A percentile compares a stretch with the other conserved stretches of the same genome.
These are phyloP conservation scores for Sakesphorus luctuosus DNA, from an alignment of 2,113 vertebrate species.

Conservation along the genomic window DNA sequence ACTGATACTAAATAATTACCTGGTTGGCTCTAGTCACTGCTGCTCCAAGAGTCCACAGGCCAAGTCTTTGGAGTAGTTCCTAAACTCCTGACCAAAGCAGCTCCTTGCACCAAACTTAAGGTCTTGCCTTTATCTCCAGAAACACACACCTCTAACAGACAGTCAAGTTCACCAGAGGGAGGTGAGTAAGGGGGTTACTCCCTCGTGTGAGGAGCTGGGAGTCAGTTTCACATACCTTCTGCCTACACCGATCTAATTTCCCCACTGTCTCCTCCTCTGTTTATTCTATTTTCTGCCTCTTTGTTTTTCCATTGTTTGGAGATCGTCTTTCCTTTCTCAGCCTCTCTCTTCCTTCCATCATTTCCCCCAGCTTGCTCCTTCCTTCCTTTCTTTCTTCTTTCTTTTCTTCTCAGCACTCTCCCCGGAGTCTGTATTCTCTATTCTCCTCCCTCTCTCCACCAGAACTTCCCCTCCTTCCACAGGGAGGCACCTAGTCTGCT, in stretches of 20 bases:
- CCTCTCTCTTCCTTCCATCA: constrained; percentile 21
- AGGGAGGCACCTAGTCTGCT: neutral
- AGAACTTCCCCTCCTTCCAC: constrained; percentile 13
- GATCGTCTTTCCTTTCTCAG: constrained; percentile 51
- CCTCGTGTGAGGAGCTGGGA: neutral
- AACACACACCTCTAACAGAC: neutral
- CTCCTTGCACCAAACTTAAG: neutral
- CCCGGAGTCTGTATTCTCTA: constrained; percentile 34
- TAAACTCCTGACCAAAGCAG: neutral
- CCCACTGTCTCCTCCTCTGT: neutral
- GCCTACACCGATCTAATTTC: neutral
- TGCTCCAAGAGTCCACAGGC: neutral
- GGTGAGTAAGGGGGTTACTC: neutral
- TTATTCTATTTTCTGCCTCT: constrained; percentile 54
- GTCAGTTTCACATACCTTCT: neutral
- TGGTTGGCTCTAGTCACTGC: neutral
- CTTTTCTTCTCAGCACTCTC: constrained; percentile 13
- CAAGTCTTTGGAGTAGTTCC: neutral
- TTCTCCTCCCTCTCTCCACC: constrained; percentile 18
- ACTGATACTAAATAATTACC: neutral
- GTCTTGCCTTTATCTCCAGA: neutral
- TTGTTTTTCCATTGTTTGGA: constrained; percentile 39
- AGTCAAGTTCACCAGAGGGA: neutral
- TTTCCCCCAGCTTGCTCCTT: neutral
- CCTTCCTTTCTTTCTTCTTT: constrained; percentile 48